Evolutionary conservation across 1,140 invertebrate species (phyloP).

Genomic region (Magallana gigas): DNA sequence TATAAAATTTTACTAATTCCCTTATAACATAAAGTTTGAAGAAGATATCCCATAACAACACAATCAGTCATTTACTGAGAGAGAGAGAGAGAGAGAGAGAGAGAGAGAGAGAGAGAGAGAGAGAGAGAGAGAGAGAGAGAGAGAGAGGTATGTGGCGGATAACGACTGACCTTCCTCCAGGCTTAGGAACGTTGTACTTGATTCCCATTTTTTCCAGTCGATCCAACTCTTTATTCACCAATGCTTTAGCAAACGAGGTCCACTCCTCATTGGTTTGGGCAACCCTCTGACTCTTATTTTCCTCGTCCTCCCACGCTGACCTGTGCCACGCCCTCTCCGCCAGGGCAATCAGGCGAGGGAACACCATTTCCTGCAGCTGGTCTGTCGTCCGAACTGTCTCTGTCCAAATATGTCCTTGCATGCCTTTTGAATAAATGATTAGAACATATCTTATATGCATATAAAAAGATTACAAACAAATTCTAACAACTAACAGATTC

Average conservation of each 20-base stretch:
- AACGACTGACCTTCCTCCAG: slow-evolving; percentile 61
- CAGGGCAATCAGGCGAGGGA: slow-evolving; percentile 72
- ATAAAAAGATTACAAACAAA: not conserved
- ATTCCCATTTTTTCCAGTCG: slow-evolving; percentile 65
- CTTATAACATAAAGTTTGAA: too few species aligned
- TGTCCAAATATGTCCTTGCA: slow-evolving; percentile 71
- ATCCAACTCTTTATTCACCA: slow-evolving; percentile 69
- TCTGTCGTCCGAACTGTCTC: slow-evolving; percentile 68
- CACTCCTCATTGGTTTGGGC: slow-evolving; percentile 57
- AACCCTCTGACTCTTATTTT: slow-evolving; percentile 2
- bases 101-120: too few species aligned
- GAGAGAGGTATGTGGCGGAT: too few species aligned
- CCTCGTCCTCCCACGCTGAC: slow-evolving; percentile 67
- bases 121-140: not conserved
- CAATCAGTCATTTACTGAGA: not conserved
- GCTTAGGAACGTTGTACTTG: slow-evolving; percentile 64
- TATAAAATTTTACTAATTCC: too few species aligned
- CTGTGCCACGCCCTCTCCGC: slow-evolving; percentile 75
- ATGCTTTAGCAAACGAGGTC: slow-evolving; percentile 64
- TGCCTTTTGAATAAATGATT: slow-evolving; percentile 57
- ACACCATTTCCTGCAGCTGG: slow-evolving; percentile 70
- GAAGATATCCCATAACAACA: not conserved
- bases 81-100: too few species aligned
- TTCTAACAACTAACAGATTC: not conserved
- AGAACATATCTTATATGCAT: not conserved